These are phyloP conservation scores for Platyscapa corneri DNA, from an alignment of 1,140 invertebrate genomes.

Conservation along the genomic window DNA sequence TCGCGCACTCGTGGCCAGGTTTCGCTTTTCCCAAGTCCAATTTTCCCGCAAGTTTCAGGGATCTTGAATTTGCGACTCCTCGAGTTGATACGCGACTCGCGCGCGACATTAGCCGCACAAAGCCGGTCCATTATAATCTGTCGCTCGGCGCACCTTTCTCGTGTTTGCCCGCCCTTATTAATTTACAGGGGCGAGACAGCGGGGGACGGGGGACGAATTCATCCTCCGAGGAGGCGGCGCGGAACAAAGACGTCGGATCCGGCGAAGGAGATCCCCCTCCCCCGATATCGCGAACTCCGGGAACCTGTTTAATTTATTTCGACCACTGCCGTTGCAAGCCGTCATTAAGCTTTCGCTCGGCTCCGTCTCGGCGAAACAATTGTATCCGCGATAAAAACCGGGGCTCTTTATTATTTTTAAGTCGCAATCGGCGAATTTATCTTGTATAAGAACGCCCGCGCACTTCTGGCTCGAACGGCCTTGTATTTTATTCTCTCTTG, in stretches of 20 bases:
- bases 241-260: constrained; percentile 41
- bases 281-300: constrained; percentile 43
- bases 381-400: too few relatives aligned
- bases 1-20: too few relatives aligned
- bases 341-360: constrained; percentile 59
- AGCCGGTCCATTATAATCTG: constrained; percentile 45
- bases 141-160: constrained; percentile 50
- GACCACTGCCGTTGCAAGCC: constrained; percentile 54
- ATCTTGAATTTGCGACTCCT: neutral
- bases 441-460: neutral
- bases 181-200: constrained; percentile 57
- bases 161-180: constrained; percentile 62
- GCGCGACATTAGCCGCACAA: constrained; percentile 40
- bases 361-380: too few relatives aligned
- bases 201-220: constrained; percentile 10
- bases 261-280: neutral
- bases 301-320: constrained; percentile 65
- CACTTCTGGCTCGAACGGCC: neutral
- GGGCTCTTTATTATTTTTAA: neutral
- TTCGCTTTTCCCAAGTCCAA: neutral
- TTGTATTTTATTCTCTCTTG: constrained; percentile 23
- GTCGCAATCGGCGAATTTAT: neutral
- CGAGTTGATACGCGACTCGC: neutral
- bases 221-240: neutral
- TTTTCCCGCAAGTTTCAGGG: neutral